Evolutionary conservation across 2,113 vertebrate species (phyloP).

Genomic region (Scomber scombrus): DNA sequence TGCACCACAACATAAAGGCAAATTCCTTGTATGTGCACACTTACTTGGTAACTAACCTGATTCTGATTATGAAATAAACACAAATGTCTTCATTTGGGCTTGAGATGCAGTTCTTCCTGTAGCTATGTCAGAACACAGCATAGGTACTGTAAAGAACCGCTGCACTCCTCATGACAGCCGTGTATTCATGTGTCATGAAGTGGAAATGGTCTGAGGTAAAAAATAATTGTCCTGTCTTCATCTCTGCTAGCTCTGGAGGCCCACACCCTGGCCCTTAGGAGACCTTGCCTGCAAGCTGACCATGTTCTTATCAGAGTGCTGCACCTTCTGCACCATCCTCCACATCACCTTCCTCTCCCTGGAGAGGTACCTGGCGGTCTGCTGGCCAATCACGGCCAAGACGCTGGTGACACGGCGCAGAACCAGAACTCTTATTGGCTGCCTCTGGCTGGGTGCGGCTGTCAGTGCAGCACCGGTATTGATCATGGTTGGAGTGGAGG

Average conservation of each 20-base stretch:
- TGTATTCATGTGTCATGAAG: no score
- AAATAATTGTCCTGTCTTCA: neutral
- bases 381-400: conserved; percentile 85
- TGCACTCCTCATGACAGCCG: no score
- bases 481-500: conserved; percentile 84
- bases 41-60: no score
- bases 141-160: no score
- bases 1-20: no score
- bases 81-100: no score
- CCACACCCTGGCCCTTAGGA: conserved; percentile 83
- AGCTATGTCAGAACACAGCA: no score
- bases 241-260: conserved; percentile 80
- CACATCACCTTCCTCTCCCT: conserved; percentile 87
- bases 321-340: conserved; percentile 87
- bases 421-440: conserved; percentile 80
- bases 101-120: no score
- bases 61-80: no score
- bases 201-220: no score
- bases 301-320: conserved; percentile 85
- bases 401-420: conserved; percentile 78
- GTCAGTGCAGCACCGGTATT: conserved; percentile 82
- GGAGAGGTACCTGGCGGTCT: conserved; percentile 86
- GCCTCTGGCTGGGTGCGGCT: conserved; percentile 81
- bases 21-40: no score
- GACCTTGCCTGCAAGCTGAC: conserved; percentile 82